phyloP scores from a whole-genome alignment of 2,113 vertebrate genomes.

The Corydoras maculifer region DNA sequence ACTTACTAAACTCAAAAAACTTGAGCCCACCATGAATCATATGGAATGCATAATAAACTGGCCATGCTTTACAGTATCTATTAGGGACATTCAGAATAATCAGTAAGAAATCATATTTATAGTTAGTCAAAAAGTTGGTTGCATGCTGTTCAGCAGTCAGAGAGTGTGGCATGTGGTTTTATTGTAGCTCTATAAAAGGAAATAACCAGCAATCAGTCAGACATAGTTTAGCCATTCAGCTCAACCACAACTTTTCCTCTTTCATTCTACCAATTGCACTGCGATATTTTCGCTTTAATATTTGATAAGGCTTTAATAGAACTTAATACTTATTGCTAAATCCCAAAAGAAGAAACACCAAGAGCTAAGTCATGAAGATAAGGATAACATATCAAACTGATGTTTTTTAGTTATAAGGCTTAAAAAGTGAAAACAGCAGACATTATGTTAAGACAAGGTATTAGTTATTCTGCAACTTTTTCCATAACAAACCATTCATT shows the following conservation, averaged over 20 bases:
- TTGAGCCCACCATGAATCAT: background rate
- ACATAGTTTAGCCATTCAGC: background rate
- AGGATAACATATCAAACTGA: background rate
- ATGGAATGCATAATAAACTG: background rate
- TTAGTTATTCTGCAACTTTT: no score
- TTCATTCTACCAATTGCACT: background rate
- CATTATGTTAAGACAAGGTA: no score
- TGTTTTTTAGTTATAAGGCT: background rate
- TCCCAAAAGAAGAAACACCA: background rate
- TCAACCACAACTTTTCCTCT: background rate
- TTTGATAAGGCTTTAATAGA: constrained; percentile 27
- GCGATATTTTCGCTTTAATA: constrained; percentile 27
- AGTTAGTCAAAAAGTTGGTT: background rate
- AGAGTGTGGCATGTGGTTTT: background rate
- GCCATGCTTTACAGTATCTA: background rate
- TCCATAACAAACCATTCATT: no score
- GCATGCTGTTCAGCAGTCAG: background rate
- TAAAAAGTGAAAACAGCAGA: no score
- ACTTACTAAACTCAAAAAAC: no score
- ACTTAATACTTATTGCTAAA: constrained; percentile 5
- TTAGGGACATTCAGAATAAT: background rate
- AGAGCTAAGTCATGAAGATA: constrained; percentile 5
- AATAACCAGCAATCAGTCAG: constrained; percentile 1
- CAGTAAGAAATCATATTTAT: background rate
- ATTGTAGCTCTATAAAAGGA: background rate